Percentiles rank a stretch among this genome's conserved stretches.
Evolutionary conservation across 2,113 vertebrate species (phyloP).

Genomic region (Corythaeola cristata): DNA sequence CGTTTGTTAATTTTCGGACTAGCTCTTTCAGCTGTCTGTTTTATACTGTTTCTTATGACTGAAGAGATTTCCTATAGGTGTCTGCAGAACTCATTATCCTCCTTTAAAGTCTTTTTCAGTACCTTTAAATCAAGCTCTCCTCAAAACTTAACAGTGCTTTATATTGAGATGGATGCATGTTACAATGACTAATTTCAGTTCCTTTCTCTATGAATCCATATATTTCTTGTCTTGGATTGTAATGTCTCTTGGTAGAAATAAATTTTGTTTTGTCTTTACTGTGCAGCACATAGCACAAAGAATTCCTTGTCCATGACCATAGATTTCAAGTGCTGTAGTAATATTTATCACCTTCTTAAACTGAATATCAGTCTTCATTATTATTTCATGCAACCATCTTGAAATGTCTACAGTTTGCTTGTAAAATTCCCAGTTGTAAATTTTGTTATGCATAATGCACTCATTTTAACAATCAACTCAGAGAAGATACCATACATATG

Average conservation of each 20-base stretch:
- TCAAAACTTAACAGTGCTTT: neutral
- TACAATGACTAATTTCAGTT: neutral
- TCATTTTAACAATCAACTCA: neutral
- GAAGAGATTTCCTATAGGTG: neutral
- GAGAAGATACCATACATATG: neutral
- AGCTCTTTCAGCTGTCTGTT: neutral
- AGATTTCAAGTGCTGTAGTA: neutral
- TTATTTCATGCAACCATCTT: neutral
- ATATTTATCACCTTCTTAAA: neutral
- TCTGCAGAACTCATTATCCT: slow-evolving; percentile 22
- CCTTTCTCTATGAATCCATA: neutral
- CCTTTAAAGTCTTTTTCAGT: neutral
- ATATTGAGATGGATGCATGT: neutral
- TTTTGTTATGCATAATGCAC: neutral
- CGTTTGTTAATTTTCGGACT: neutral
- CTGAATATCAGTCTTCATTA: neutral
- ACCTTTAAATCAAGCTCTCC: neutral
- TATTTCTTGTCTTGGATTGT: neutral
- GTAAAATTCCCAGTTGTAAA: neutral
- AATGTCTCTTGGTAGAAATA: neutral
- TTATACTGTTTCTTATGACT: neutral
- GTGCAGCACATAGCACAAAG: neutral
- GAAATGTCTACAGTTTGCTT: neutral
- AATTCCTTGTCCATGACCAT: neutral
- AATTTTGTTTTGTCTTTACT: neutral